Evolutionary conservation across 2,888 invertebrate genomes (phyloP).

Genomic region (Saturnia japonica): DNA sequence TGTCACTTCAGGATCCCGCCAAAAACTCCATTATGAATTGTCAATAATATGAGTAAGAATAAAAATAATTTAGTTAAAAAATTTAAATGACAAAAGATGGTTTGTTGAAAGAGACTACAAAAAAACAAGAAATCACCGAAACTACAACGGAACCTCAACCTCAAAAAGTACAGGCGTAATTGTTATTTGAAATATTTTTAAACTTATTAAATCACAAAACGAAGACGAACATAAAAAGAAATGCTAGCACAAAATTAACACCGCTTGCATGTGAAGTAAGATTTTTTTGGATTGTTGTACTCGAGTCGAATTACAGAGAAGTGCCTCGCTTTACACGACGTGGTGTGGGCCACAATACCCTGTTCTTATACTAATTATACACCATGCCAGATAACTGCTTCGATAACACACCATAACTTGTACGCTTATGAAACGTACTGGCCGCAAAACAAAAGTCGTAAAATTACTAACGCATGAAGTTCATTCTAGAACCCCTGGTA

Average conservation of each 20-base stretch:
- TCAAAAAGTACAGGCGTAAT: background rate
- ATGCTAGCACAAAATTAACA: slow-evolving; percentile 37
- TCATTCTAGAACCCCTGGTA: background rate
- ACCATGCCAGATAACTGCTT: slow-evolving; percentile 45
- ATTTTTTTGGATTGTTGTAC: slow-evolving; percentile 12
- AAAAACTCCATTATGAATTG: no score
- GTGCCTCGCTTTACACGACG: slow-evolving; percentile 22
- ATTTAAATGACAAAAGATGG: slow-evolving; percentile 26
- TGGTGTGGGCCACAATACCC: slow-evolving; percentile 37
- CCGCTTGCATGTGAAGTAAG: slow-evolving; percentile 35
- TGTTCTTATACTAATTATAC: slow-evolving; percentile 55
- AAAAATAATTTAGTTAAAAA: no score
- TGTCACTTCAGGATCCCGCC: no score
- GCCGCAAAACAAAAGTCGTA: background rate
- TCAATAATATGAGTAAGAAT: no score
- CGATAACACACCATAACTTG: slow-evolving; percentile 47
- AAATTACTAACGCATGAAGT: background rate
- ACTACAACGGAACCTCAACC: background rate
- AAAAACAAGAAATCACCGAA: background rate
- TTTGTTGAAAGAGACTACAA: background rate
- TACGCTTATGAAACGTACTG: slow-evolving; percentile 1
- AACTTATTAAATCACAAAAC: slow-evolving; percentile 37
- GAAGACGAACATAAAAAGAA: slow-evolving; percentile 25
- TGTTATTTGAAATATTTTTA: background rate
- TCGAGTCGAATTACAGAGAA: slow-evolving; percentile 18